Percentiles rank a stretch among this genome's conserved stretches.
phyloP scores from a whole-genome alignment of 2,113 vertebrate species.

The Entosphenus tridentatus region DNA sequence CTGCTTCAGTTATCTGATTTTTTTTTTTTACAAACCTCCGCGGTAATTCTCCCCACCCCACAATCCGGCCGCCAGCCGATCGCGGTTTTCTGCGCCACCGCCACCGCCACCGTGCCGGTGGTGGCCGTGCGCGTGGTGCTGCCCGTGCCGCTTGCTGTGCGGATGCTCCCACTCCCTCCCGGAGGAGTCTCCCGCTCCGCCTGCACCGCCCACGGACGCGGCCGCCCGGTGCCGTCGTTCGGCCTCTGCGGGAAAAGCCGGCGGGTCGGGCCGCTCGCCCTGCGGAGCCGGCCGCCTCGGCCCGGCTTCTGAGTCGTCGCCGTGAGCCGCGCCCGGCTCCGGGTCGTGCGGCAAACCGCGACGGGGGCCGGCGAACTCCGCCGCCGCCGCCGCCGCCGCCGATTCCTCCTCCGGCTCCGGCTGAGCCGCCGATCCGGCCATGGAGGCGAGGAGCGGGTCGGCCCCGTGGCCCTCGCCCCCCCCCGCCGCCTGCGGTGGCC shows the following conservation, averaged over 20 bases:
- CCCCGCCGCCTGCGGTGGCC: no score
- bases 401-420: constrained; percentile 20
- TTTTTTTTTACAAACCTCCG: no score
- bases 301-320: constrained; percentile 14
- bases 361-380: constrained; percentile 19
- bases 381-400: constrained; percentile 25
- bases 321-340: constrained; percentile 14
- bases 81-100: no score
- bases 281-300: constrained; percentile 11
- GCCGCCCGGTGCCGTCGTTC: constrained; percentile 16
- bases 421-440: constrained; percentile 10
- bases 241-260: constrained; percentile 17
- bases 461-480: constrained; percentile 31
- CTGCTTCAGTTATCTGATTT: no score
- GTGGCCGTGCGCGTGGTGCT: no score
- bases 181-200: no score
- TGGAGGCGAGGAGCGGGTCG: constrained; percentile 51
- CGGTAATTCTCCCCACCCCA: no score
- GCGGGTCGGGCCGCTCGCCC: constrained; percentile 12
- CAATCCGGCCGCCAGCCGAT: no score
- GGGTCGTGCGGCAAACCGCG: constrained; percentile 16
- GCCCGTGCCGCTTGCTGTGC: no score
- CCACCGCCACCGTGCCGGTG: no score
- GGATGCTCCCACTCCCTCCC: no score
- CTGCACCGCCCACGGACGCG: no score